Evolutionary conservation across 2,888 invertebrate genomes (phyloP), one percentile per base, ranked within the genome.

Genomic region (Rhagonycha fulva): DNA sequence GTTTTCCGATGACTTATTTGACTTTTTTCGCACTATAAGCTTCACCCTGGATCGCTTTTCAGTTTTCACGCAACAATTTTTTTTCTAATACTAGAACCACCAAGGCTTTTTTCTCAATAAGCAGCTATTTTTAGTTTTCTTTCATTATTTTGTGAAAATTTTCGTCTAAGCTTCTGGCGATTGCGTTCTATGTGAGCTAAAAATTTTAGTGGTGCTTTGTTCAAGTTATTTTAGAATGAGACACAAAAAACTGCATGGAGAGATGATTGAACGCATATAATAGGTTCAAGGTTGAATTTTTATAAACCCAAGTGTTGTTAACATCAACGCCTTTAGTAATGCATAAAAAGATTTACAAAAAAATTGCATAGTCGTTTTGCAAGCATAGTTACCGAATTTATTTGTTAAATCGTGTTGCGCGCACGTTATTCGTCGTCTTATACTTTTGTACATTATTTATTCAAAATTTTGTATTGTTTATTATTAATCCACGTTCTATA

Each of bases 241-340:
- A 70, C 19, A 68, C 75, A 75, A 75, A 76, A 76, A 76, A 76
- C 72, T 76, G 72, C 76, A 76, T 76, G 73, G 32, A 66, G 63
- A 73, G 76, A 76, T 74, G 73, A 76, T 76, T 76, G 76, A 76
- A 76, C 76, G 76, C 72, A 70, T 74, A 70, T 70, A 76, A 76
- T 73, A 74, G 70, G 76, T 76, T 76, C 76, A 76, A 76, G 76
- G 76, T 67, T 73, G 62, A 14, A 70, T 62, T 70, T 73, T 71
- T 76, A 67, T 66, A 70, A 73, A 70, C n/a, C 19, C 32, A 32
- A 32, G 32, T 32, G 32, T 32, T 32, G 32, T 32, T 32, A 32
- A 32, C 32, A 32, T 32, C 32, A 12, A 32, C 12, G 32, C 32
- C 32, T 12, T 32, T 32, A 32, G 32, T 32, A 12, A 32, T 32